Base-by-base conservation (phyloP, 2,113 vertebrate species). In the Pholis gunnellus region DNA sequence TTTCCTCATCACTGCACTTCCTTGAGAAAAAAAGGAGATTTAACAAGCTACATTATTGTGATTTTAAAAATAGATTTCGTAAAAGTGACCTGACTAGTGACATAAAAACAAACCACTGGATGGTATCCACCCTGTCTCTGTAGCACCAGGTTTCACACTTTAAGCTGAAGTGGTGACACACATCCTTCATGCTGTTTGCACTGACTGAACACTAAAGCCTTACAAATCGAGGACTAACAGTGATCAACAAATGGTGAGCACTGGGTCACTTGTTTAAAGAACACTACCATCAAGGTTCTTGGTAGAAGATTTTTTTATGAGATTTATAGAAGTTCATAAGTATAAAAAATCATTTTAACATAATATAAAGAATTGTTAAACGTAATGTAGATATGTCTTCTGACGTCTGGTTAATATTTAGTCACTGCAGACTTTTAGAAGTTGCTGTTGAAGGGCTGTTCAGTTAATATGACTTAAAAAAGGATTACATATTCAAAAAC, bases 1-100 rank as follows among this genome's bases (percentile, higher is more conserved):
- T 18, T 84, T 75, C 38, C 14, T 68, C 38, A 66, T 88, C 73
- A 50, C 54, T 27, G 29, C 27, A 52, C 31, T 61, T 59, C 64
- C 56, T 54, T 40, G 13, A 42, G n/a, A 42, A 59, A 61, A 76
- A 57, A 0, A 31, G 0, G 73, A 57, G 15, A 67, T 20, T 44
- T 9, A 67, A 34, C 4, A n/a, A 34, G 8, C 18, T 31, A 17
- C 7, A 13, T 22, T 59, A 31, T 29, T 36, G 40, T 42, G 27
- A 4, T n/a, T 71, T 29, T n/a, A 15, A 5, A 46, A 44, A 57
- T 15, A 25, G 1, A 57, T 57, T 14, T 36, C n/a, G 9, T 42
- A n/a, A 18, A 44, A 31, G 38, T 38, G 29, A 27, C 1, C 13
- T 27, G 27, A 50, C 18, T 31, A 44, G 11, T 40, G 60, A 54